Percentiles rank a stretch among this genome's conserved stretches.
phyloP scores from a whole-genome alignment of 1,140 invertebrate genomes.

The Meteorus sp. region DNA sequence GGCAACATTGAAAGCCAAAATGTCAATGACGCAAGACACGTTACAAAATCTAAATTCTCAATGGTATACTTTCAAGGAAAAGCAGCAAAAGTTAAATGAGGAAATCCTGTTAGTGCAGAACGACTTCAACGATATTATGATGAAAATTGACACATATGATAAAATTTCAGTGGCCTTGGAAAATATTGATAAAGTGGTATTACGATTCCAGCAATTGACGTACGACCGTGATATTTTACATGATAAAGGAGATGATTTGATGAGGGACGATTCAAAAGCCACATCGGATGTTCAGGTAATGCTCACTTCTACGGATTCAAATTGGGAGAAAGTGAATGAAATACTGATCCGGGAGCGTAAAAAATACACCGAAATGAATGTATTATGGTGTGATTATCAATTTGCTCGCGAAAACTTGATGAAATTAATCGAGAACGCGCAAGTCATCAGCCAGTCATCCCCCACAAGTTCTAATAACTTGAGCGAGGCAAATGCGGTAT shows the following conservation, averaged over 20 bases:
- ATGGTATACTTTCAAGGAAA: constrained; percentile 69
- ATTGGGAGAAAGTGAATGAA: constrained; percentile 78
- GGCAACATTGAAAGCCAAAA: constrained; percentile 65
- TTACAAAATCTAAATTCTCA: constrained; percentile 69
- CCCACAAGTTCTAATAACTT: constrained; percentile 68
- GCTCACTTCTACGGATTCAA: constrained; percentile 72
- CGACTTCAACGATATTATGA: constrained; percentile 60
- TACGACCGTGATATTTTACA: constrained; percentile 65
- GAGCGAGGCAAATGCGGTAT: constrained; percentile 61
- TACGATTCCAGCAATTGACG: constrained; percentile 58
- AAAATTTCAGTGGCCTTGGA: constrained; percentile 65
- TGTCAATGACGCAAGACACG: constrained; percentile 67
- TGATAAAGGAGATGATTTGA: constrained; percentile 73
- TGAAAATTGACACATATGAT: constrained; percentile 56
- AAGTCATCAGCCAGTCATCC: constrained; percentile 62
- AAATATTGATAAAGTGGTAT: constrained; percentile 57
- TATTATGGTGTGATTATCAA: constrained; percentile 74
- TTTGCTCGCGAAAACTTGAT: constrained; percentile 71
- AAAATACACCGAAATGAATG: constrained; percentile 72
- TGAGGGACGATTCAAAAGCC: constrained; percentile 79
- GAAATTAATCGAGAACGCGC: constrained; percentile 69
- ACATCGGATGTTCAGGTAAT: constrained; percentile 78
- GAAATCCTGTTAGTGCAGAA: constrained; percentile 65
- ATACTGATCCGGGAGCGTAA: constrained; percentile 73
- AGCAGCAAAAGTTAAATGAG: constrained; percentile 67